Evolutionary conservation across 2,113 vertebrate species (phyloP), one percentile per base, ranked within the genome.

Genomic region (Eulemur macaco): DNA sequence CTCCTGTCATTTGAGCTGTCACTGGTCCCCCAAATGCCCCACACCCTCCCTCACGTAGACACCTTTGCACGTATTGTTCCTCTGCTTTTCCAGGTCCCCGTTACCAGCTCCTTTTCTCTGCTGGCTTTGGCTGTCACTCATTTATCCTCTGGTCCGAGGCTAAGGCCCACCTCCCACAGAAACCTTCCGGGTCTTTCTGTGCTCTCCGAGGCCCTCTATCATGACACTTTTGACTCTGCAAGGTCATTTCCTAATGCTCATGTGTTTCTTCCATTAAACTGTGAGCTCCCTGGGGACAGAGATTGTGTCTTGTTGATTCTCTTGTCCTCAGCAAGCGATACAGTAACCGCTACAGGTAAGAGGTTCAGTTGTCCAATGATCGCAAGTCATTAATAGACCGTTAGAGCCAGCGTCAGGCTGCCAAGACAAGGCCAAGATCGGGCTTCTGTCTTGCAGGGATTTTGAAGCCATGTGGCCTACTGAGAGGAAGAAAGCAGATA

Each of bases 321-420:
- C 34, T 95, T 42, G 0, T 39, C 56, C 14, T 9, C 14, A 18
- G 18, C 4, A 91, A 76, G 54, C 25, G 76, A 4, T 25, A 31
- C 3, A 80, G 29, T 47, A 69, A 56, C 58, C 50, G 20, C 47
- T 52, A 29, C 23, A 92, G 84, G 34, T 54, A 39, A 74, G 9
- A 23, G 39, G 12, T 6, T 73, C n/a, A 0, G 2, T 20, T 58
- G 50, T 27, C 31, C 14, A 71, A 3, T 27, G 63, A n/a, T 0
- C 47, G n/a, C 60, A 81, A 73, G 10, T 83, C 56, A 76, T 56
- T 50, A 18, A 66, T 29, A 37, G 27, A 5, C 45, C 37, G 3
- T 1, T 18, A 9, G 54, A 77, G 54, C 27, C 58, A 66, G n/a
- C 1, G 5, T 76, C 15, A 25, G 27, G n/a, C 50, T 88, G 6